Base-by-base conservation (phyloP, 2,113 vertebrate genomes). In the Eclectus roratus region DNA sequence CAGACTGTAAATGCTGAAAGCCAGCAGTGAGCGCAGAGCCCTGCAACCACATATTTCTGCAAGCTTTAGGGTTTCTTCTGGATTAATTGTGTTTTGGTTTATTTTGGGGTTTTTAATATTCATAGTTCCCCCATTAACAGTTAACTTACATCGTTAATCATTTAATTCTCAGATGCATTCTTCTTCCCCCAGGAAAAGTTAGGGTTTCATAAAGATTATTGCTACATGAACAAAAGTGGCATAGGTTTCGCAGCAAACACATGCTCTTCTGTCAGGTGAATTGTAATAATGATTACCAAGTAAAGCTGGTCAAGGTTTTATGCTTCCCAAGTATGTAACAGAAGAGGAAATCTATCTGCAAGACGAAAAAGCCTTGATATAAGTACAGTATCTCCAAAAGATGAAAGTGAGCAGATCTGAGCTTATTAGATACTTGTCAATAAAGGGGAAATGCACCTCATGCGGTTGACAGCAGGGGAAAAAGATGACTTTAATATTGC, bases 401-500 rank as follows among this genome's bases (percentile, higher is more conserved):
- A 46, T 33, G 84, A 89, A 88, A 96, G 61, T 4, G 66, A 95
- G 43, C 86, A 88, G 41, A 88, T 77, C 66, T 56, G 82, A 89
- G 81, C 63, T 96, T 91, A 95, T 91, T 43, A 83, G 81, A 74
- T 49, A 56, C 52, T 91, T 92, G 65, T 93, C 94, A 96, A 66
- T 81, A 33, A 65, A 58, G 29, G 41, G 63, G 27, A 94, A 87
- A 87, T 79, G 70, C 56, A 95, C 39, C 85, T 89, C 79, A 82
- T 72, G 35, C 80, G 76, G 80, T 13, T 94, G 90, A 88, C 87
- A 89, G 76, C 69, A 91, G 33, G 41, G 71, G 37, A 55, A 93
- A 96, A 91, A 52, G 72, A 96, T 95, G 20, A 28, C 37, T 96
- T 94, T 93, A 96, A 97, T 96, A 95, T 85, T 66, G 64, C 77